Conservation (phyloP, 2,888 invertebrate genomes). For the Mellilla xanthometata region DNA sequence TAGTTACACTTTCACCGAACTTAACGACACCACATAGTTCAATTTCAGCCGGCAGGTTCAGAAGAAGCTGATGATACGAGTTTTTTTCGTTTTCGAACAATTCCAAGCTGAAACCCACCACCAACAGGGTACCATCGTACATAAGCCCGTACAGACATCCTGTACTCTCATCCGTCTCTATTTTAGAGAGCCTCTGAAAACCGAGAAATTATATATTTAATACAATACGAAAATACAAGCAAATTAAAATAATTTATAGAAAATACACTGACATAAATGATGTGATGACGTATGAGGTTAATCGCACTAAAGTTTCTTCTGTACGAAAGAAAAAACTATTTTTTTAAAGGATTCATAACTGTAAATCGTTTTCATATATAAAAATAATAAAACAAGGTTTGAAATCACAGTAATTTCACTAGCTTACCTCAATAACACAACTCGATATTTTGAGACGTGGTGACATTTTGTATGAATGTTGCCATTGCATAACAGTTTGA, state of each 20-base stretch:
- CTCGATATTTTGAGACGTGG: slow-evolving; percentile 88
- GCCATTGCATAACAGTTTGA: slow-evolving; percentile 16
- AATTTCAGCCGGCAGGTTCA: slow-evolving; percentile 89
- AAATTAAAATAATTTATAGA: slow-evolving; percentile 3
- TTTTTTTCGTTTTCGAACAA: slow-evolving; percentile 81
- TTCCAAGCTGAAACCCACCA: slow-evolving; percentile 87
- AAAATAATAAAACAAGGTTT: not conserved
- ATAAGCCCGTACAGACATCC: slow-evolving; percentile 90
- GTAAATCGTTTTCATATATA: not conserved
- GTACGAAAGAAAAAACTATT: not conserved
- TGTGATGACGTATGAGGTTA: slow-evolving; percentile 57
- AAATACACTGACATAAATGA: slow-evolving; percentile 23
- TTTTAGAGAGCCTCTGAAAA: slow-evolving; percentile 85
- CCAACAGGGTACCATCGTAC: slow-evolving; percentile 86
- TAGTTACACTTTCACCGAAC: slow-evolving; percentile 83
- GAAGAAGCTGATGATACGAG: slow-evolving; percentile 76
- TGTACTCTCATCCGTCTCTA: slow-evolving; percentile 83
- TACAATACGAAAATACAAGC: not conserved
- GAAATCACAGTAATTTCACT: slow-evolving; percentile 34
- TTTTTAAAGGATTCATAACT: not conserved
- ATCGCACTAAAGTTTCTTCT: slow-evolving; percentile 2
- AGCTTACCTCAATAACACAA: slow-evolving; percentile 86
- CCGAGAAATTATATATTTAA: slow-evolving; percentile 10
- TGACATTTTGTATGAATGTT: slow-evolving; percentile 81
- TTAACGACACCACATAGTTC: slow-evolving; percentile 90